Evolutionary conservation across 2,113 vertebrate genomes (phyloP).

Genomic region (Cygnus buccinator): DNA sequence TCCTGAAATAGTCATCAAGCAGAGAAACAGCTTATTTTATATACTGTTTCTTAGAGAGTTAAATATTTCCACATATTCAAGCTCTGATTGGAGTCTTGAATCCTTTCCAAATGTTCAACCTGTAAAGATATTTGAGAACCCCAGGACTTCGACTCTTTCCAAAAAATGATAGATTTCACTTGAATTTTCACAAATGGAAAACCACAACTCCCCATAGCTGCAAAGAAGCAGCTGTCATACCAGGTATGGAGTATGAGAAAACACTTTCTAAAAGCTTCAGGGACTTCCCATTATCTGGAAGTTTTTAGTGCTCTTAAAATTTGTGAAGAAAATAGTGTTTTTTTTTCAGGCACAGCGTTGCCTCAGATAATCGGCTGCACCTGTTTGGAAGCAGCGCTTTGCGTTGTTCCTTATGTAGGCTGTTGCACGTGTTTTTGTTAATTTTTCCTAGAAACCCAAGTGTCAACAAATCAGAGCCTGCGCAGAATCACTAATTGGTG

Average conservation of each 20-base stretch:
- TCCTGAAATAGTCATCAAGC: slow-evolving; percentile 73
- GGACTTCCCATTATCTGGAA: slow-evolving; percentile 77
- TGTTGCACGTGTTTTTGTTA: slow-evolving; percentile 60
- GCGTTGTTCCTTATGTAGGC: slow-evolving; percentile 44
- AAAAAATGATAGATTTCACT: slow-evolving; percentile 76
- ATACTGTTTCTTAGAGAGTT: slow-evolving; percentile 75
- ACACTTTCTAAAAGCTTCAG: slow-evolving; percentile 73
- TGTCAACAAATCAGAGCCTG: slow-evolving; percentile 45
- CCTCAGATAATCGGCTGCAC: slow-evolving; percentile 73
- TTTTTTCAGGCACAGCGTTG: slow-evolving; percentile 32
- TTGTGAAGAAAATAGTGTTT: slow-evolving; percentile 42
- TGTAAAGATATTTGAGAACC: slow-evolving; percentile 79
- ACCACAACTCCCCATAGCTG: slow-evolving; percentile 72
- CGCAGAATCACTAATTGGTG: not conserved
- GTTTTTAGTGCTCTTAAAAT: slow-evolving; percentile 73
- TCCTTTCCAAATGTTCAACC: slow-evolving; percentile 75
- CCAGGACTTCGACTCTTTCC: slow-evolving; percentile 59
- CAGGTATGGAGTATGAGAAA: slow-evolving; percentile 72
- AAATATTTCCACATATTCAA: slow-evolving; percentile 74
- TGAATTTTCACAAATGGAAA: slow-evolving; percentile 77
- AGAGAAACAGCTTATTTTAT: slow-evolving; percentile 72
- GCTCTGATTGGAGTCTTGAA: slow-evolving; percentile 73
- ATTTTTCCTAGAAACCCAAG: slow-evolving; percentile 67
- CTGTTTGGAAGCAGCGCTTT: slow-evolving; percentile 69
- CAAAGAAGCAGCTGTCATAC: slow-evolving; percentile 74